Conservation (phyloP, 2,113 vertebrate species). For the Lutjanus erythropterus region DNA sequence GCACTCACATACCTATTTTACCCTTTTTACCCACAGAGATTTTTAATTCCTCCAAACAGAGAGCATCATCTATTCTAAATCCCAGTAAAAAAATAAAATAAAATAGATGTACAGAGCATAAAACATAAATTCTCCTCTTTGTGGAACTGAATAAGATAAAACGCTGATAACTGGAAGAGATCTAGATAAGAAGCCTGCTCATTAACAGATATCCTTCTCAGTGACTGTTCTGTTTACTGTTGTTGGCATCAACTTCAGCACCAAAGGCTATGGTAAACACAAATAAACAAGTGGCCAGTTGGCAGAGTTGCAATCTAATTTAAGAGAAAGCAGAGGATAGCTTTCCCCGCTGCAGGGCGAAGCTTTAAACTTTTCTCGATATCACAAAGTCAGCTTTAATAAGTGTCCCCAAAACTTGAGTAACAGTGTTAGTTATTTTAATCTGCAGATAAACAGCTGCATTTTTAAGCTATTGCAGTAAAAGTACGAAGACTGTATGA, state of each 20-base stretch:
- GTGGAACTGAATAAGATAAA: background rate
- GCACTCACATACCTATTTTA: background rate
- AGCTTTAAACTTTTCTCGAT: conserved; percentile 42
- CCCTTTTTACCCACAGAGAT: background rate
- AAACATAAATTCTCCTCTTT: conserved; percentile 25
- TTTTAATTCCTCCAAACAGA: conserved; percentile 34
- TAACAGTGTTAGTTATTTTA: conserved; percentile 13
- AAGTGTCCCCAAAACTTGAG: conserved; percentile 27
- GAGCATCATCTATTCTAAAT: conserved; percentile 3
- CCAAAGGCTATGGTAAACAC: conserved; percentile 42
- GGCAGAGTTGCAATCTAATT: conserved; percentile 48
- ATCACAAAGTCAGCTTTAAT: conserved; percentile 53
- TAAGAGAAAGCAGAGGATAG: conserved; percentile 48
- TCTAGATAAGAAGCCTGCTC: conserved; percentile 42
- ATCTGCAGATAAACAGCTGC: conserved; percentile 24
- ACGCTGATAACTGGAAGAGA: conserved; percentile 12
- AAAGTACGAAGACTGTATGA: background rate
- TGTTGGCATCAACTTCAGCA: conserved; percentile 47
- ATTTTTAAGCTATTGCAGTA: background rate
- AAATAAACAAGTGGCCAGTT: conserved; percentile 61
- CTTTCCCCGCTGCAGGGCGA: conserved; percentile 36
- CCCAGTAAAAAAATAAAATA: too few species aligned
- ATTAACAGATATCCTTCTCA: conserved; percentile 53
- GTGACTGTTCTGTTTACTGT: conserved; percentile 43
- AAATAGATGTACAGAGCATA: background rate